phyloP scores from a whole-genome alignment of 1,140 invertebrate species.

The Cardiocondyla obscurior region DNA sequence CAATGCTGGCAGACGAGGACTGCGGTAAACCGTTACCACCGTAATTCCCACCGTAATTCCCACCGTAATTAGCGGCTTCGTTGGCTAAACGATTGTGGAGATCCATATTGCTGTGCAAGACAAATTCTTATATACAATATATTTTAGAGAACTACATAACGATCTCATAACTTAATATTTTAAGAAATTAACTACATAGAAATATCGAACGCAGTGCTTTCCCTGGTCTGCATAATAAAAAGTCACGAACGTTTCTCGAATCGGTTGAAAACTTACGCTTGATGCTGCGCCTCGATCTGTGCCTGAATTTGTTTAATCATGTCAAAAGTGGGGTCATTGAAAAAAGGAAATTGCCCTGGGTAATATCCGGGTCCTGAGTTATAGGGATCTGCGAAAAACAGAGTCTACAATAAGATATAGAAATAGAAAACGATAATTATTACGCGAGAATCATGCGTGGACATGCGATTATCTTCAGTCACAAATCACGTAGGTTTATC shows the following conservation, averaged over 20 bases:
- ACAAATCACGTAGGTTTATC: not conserved
- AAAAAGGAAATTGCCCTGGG: constrained; percentile 48
- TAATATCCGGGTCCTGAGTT: constrained; percentile 26
- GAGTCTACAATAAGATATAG: not conserved
- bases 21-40: not conserved
- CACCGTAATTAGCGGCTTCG: constrained; percentile 48
- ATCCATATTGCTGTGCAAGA: constrained; percentile 21
- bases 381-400: constrained; percentile 42
- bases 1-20: constrained; percentile 61
- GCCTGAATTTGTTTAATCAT: constrained; percentile 68
- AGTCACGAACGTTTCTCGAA: not conserved
- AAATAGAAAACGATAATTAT: not conserved
- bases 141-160: not conserved
- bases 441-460: not conserved
- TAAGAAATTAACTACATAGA: not conserved
- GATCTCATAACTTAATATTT: not conserved
- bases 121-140: not conserved
- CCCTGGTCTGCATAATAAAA: not conserved
- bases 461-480: constrained; percentile 23
- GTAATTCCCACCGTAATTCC: not conserved
- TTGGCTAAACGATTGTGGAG: constrained; percentile 33
- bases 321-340: constrained; percentile 57
- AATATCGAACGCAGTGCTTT: not conserved
- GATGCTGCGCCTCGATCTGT: constrained; percentile 67
- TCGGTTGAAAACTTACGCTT: constrained; percentile 69